These are phyloP conservation scores for Sinelater perroti DNA, from an alignment of 2,888 invertebrate species.

Conservation along the genomic window DNA sequence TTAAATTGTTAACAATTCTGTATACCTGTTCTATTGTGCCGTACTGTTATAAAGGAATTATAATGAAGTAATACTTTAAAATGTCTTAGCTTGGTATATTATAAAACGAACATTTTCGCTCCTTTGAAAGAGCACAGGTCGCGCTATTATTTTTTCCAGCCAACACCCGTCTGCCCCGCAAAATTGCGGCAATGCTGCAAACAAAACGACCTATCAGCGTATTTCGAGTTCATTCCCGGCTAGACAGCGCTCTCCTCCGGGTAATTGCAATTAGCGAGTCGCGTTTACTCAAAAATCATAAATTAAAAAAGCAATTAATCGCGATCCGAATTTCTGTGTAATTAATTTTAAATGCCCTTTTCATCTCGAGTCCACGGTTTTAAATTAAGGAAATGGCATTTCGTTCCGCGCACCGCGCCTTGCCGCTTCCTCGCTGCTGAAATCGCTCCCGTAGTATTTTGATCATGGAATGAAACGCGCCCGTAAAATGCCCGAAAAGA, in stretches of 20 bases:
- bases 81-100: too few species aligned
- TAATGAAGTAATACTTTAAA: too few species aligned
- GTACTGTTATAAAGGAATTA: too few species aligned
- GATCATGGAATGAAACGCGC: slow-evolving; percentile 25
- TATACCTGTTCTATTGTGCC: too few species aligned
- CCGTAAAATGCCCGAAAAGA: slow-evolving; percentile 26
- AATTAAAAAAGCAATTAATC: slow-evolving; percentile 43
- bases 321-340: slow-evolving; percentile 36
- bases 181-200: background rate
- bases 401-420: slow-evolving; percentile 20
- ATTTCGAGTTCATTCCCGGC: background rate
- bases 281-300: slow-evolving; percentile 37
- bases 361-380: slow-evolving; percentile 27
- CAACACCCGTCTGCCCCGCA: too few species aligned
- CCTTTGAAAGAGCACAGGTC: too few species aligned
- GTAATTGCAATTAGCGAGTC: slow-evolving; percentile 36
- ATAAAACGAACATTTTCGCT: too few species aligned
- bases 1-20: too few species aligned
- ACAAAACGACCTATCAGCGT: slow-evolving; percentile 9
- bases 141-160: too few species aligned
- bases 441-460: slow-evolving; percentile 23
- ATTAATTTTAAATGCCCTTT: slow-evolving; percentile 39
- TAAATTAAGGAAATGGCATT: slow-evolving; percentile 25
- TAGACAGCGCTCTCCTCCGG: slow-evolving; percentile 15
- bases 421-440: background rate